A percentile compares a stretch with the other conserved stretches of the same genome.
These are phyloP conservation scores for Pocillopora meandrina DNA, from an alignment of 92 coral and sea anemone genomes.

Conservation along the genomic window DNA sequence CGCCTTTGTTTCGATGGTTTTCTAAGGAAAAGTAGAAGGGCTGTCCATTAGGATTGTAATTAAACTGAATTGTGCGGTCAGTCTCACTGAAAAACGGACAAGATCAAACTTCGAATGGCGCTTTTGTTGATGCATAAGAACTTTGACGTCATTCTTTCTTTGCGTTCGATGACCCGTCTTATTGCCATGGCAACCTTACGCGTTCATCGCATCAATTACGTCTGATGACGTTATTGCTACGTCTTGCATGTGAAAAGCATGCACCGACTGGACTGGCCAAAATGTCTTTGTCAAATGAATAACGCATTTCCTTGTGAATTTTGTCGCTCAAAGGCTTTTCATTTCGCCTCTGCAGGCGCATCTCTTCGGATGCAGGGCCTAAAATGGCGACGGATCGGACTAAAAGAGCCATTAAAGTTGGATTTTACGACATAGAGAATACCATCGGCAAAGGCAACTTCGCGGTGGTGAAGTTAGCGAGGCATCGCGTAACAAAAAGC, in stretches of 20 bases:
- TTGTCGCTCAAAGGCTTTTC: constrained; percentile 52
- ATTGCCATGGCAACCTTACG: constrained; percentile 74
- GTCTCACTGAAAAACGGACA: constrained; percentile 6
- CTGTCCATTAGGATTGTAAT: constrained; percentile 42
- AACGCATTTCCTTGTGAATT: constrained; percentile 65
- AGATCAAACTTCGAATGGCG: constrained; percentile 45
- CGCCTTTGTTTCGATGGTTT: not conserved
- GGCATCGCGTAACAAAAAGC: constrained; percentile 94
- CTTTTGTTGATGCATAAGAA: constrained; percentile 30
- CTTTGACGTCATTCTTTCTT: constrained; percentile 77
- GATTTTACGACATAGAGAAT: constrained; percentile 98
- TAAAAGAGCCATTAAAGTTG: constrained; percentile 89
- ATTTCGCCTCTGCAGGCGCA: constrained; percentile 67
- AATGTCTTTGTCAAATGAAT: constrained; percentile 81
- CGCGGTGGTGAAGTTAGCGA: constrained; percentile 98
- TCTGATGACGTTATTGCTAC: constrained; percentile 88
- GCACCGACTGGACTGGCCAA: constrained; percentile 73
- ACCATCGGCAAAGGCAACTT: constrained; percentile 99
- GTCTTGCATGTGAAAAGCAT: constrained; percentile 87
- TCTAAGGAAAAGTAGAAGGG: constrained; percentile 15
- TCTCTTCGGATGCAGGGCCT: constrained; percentile 76
- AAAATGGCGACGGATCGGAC: constrained; percentile 95
- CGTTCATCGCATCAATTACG: constrained; percentile 92
- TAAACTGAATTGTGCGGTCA: constrained; percentile 48
- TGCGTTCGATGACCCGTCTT: constrained; percentile 76